A percentile compares a stretch with the other conserved stretches of the same genome.
phyloP scores from a whole-genome alignment of 2,888 invertebrate genomes.

The Alcis repandata region DNA sequence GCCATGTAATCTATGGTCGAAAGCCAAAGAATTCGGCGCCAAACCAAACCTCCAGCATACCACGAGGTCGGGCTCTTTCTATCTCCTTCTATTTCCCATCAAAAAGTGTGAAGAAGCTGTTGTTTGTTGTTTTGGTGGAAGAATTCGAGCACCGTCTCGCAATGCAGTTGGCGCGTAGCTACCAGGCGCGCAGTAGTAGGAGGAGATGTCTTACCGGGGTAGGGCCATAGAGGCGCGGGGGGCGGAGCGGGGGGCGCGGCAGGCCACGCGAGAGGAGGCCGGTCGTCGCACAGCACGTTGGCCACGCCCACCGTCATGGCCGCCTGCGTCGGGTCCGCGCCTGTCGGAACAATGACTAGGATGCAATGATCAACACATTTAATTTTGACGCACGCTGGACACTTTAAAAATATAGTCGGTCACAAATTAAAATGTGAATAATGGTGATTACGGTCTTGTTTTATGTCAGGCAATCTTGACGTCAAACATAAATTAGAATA shows the following conservation, averaged over 20 bases:
- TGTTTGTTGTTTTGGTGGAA: constrained; percentile 24
- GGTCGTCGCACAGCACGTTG: constrained; percentile 89
- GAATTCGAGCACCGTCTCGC: constrained; percentile 72
- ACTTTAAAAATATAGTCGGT: constrained; percentile 1
- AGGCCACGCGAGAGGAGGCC: constrained; percentile 86
- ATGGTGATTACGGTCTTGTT: neutral
- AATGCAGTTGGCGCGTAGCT: constrained; percentile 86
- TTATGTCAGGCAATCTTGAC: neutral
- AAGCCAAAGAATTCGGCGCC: constrained; percentile 59
- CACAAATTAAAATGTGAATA: constrained; percentile 4
- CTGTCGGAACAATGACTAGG: constrained; percentile 76
- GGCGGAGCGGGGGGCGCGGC: constrained; percentile 86
- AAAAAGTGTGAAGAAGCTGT: constrained; percentile 39
- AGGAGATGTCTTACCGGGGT: constrained; percentile 89
- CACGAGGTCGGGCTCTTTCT: constrained; percentile 34
- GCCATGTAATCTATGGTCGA: constrained; percentile 46
- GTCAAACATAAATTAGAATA: neutral
- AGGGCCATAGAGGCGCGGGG: constrained; percentile 93
- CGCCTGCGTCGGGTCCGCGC: constrained; percentile 88
- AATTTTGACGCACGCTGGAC: constrained; percentile 30
- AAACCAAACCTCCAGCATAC: constrained; percentile 37
- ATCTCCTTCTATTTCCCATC: constrained; percentile 48
- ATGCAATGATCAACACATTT: constrained; percentile 61
- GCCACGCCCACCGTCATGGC: constrained; percentile 89
- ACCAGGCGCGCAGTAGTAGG: constrained; percentile 78